phyloP scores from a whole-genome alignment of 2,797 vertebrate species.

The Typhlichthys subterraneus region DNA sequence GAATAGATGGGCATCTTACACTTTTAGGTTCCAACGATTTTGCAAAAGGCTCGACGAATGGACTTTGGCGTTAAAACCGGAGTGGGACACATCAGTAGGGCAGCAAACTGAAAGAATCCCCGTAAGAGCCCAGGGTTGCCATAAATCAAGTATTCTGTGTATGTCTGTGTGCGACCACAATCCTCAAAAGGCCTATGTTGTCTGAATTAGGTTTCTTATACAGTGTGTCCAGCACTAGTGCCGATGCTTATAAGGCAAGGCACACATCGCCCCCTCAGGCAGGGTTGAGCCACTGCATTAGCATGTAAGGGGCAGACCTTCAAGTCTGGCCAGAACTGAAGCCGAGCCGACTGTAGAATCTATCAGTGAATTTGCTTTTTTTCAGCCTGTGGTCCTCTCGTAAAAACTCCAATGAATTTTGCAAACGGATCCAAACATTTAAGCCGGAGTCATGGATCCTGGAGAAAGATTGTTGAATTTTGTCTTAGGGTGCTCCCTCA shows the following conservation, averaged over 20 bases:
- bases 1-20: background rate
- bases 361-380: no score
- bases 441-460: no score
- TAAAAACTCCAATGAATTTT: no score
- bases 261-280: constrained; percentile 79
- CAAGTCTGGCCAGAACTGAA: constrained; percentile 42
- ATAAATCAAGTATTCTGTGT: constrained; percentile 68
- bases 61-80: constrained; percentile 18
- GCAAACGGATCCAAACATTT: no score
- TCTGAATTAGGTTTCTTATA: no score
- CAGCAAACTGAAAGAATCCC: constrained; percentile 75
- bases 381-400: no score
- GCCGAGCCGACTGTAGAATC: constrained; percentile 57
- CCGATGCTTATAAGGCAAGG: constrained; percentile 24
- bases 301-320: constrained; percentile 30
- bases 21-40: constrained; percentile 4
- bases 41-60: constrained; percentile 5
- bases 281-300: constrained; percentile 73
- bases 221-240: no score
- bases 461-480: no score
- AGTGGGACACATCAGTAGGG: constrained; percentile 27
- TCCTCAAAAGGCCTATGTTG: no score
- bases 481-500: no score
- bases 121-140: constrained; percentile 57
- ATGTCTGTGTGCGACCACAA: background rate